phyloP scores from a whole-genome alignment of 1,140 invertebrate genomes.

The Rhopalosiphum padi region DNA sequence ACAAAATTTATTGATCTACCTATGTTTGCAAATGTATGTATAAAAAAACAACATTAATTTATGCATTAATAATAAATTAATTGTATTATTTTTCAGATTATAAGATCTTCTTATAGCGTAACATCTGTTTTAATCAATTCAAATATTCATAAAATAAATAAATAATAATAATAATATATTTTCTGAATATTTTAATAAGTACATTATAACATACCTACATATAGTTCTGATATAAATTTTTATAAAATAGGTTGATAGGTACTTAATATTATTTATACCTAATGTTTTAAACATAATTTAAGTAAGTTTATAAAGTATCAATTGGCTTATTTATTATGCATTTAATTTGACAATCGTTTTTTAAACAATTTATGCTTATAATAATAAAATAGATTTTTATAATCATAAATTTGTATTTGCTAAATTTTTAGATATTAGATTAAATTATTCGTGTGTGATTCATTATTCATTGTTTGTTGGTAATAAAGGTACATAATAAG shows the following conservation, averaged over 20 bases:
- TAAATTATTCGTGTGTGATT: not conserved
- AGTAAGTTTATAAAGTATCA: not conserved
- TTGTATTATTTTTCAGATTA: constrained; percentile 20
- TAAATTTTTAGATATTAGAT: not conserved
- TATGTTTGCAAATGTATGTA: not conserved
- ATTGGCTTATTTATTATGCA: not conserved
- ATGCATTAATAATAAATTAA: not conserved
- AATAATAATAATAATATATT: not conserved
- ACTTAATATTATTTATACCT: not conserved
- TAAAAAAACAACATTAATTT: not conserved
- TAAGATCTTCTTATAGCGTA: not conserved
- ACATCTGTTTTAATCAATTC: constrained; percentile 24
- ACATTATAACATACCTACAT: not conserved
- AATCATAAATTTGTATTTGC: too few species aligned
- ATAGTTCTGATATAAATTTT: not conserved
- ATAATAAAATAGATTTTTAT: not conserved
- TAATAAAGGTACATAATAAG: too few species aligned
- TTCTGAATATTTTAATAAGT: not conserved
- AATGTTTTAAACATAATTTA: not conserved
- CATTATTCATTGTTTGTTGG: too few species aligned
- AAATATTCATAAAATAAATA: not conserved
- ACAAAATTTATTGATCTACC: not conserved
- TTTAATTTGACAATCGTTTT: not conserved
- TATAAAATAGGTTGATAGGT: too few species aligned
- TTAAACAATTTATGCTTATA: not conserved